Percentiles rank a stretch among this genome's conserved stretches.
Conservation (phyloP, 2,797 vertebrate species). For the Eupleurogrammus muticus region DNA sequence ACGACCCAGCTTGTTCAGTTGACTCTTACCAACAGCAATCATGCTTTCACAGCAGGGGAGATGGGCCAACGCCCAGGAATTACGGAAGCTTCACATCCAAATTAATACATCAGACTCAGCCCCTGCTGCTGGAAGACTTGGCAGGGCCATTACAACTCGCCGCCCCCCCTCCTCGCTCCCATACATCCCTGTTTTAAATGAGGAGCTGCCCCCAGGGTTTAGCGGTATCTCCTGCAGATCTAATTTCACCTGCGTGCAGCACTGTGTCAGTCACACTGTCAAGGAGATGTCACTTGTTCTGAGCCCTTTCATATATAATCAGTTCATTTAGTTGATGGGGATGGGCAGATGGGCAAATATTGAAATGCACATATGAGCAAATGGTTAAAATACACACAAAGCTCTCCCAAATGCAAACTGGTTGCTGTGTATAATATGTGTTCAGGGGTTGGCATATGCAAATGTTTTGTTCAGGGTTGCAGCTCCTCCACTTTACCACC, state of each 20-base stretch:
- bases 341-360: background rate
- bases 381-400: background rate
- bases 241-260: constrained; percentile 40
- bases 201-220: constrained; percentile 9
- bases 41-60: constrained; percentile 23
- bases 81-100: constrained; percentile 37
- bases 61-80: constrained; percentile 34
- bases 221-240: constrained; percentile 33
- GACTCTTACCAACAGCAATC: constrained; percentile 28
- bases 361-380: background rate
- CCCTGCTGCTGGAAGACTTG: constrained; percentile 32
- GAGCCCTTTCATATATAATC: constrained; percentile 20
- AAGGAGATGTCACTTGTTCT: constrained; percentile 17
- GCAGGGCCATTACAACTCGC: constrained; percentile 28
- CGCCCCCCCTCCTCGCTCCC: background rate
- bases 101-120: constrained; percentile 55
- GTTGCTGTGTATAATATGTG: background rate
- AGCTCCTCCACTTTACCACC: constrained; percentile 8
- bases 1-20: constrained; percentile 1
- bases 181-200: constrained; percentile 17
- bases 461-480: background rate
- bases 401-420: background rate
- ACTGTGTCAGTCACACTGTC: constrained; percentile 24
- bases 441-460: background rate
- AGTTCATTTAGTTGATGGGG: background rate